Evolutionary conservation across 2,888 invertebrate genomes (phyloP).

Genomic region (Ptychoptera contaminata): DNA sequence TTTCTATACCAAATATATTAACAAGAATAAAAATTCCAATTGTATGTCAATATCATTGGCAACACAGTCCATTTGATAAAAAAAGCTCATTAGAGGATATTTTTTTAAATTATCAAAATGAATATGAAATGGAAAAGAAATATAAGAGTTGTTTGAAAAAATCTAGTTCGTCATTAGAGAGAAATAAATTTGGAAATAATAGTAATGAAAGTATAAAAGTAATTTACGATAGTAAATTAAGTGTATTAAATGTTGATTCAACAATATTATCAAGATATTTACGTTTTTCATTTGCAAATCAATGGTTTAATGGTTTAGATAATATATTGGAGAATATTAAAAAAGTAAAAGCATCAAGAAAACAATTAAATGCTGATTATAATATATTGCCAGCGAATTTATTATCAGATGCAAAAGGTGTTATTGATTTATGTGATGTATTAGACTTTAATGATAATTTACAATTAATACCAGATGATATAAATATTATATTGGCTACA

Average conservation of each 20-base stretch:
- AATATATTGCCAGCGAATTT: neutral
- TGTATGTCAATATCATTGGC: slow-evolving; percentile 13
- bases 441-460: slow-evolving; percentile 16
- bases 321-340: slow-evolving; percentile 2
- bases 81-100: slow-evolving; percentile 7
- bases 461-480: slow-evolving; percentile 16
- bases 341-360: neutral
- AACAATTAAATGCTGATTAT: neutral
- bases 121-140: neutral
- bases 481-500: slow-evolving; percentile 18
- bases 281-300: slow-evolving; percentile 11
- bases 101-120: slow-evolving; percentile 2
- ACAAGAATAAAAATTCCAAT: slow-evolving; percentile 17
- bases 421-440: slow-evolving; percentile 8
- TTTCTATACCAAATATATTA: slow-evolving; percentile 16
- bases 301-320: slow-evolving; percentile 12
- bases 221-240: neutral
- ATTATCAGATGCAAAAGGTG: slow-evolving; percentile 7
- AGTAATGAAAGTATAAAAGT: neutral
- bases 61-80: slow-evolving; percentile 1
- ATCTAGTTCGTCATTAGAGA: neutral
- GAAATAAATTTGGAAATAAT: neutral
- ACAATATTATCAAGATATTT: slow-evolving; percentile 10
- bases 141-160: neutral
- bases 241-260: slow-evolving; percentile 3